Evolutionary conservation across 2,797 vertebrate species (phyloP), one percentile per base, ranked within the genome.

Genomic region (Dromococcyx pavoninus): DNA sequence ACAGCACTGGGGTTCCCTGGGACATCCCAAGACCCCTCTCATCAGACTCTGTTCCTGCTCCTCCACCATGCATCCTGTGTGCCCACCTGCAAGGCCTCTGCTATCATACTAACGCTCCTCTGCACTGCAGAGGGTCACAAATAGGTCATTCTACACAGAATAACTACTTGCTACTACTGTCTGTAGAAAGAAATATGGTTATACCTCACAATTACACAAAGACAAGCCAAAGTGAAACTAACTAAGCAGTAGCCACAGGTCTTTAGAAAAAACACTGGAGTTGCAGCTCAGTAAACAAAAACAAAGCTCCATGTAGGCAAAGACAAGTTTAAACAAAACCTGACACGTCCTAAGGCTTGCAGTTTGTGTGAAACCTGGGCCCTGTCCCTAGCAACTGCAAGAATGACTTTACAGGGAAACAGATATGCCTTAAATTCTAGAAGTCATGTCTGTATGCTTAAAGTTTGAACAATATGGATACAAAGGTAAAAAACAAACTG

Each of bases 311-410:
- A 9, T 3, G 7, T 3, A 65, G 32, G 44, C 64, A 74, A 71
- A 80, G 50, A 54, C 66, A 93, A 17, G 10, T 74, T 90, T 41
- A 88, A 73, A 74, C 69, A 91, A 70, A 67, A 88, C 14, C 13
- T 50, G 43, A n/a, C 50, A 81, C 54, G 57, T 24, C 39, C 50
- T 22, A 17, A 90, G 44, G 64, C 41, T 57, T n/a, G 12, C 32
- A 33, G 22, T 23, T 71, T 35, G 7, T 1, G 0, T 28, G 39
- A 89, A 80, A 89, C 12, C 53, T 32, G 24, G 10, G 25, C 12
- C 43, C n/a, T 74, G 37, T 30, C 33, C 67, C 57, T 21, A 16
- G 30, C 19, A 51, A 35, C 10, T 0, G 0, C 23, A 83, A 51
- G 27, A 39, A 50, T 35, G 50, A 51, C 77, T 23, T 67, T 37